Evolutionary conservation across 2,888 invertebrate species (phyloP).

Genomic region (Drosophila borborema): DNA sequence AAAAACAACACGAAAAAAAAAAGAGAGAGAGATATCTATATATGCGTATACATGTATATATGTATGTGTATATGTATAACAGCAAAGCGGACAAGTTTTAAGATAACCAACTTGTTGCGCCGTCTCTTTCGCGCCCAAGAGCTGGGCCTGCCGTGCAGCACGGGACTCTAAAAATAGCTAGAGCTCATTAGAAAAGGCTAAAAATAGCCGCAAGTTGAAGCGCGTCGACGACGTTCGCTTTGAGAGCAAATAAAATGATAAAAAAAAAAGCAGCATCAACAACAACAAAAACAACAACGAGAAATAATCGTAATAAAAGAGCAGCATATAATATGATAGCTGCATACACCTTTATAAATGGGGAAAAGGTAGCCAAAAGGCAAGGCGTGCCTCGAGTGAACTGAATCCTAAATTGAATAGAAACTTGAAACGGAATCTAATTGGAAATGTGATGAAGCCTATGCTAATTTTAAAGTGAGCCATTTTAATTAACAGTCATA

Average conservation of each 20-base stretch:
- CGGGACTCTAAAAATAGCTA: conserved; percentile 75
- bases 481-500: neutral
- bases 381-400: conserved; percentile 33
- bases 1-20: conserved; percentile 15
- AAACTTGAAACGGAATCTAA: conserved; percentile 5
- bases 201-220: conserved; percentile 69
- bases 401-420: conserved; percentile 13
- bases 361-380: conserved; percentile 10
- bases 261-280: neutral
- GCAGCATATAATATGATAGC: conserved; percentile 36
- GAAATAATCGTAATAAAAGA: conserved; percentile 50
- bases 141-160: conserved; percentile 52
- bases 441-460: neutral
- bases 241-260: conserved; percentile 21
- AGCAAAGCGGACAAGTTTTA: conserved; percentile 60
- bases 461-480: neutral
- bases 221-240: conserved; percentile 29
- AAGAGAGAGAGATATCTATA: conserved; percentile 9
- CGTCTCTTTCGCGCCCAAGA: conserved; percentile 45
- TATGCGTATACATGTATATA: neutral
- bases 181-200: conserved; percentile 78
- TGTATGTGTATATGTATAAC: conserved; percentile 31
- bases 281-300: neutral
- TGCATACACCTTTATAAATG: conserved; percentile 16
- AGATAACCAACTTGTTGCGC: conserved; percentile 49